Conservation (phyloP, 1,140 invertebrate species). For the Papilio dardanus region DNA sequence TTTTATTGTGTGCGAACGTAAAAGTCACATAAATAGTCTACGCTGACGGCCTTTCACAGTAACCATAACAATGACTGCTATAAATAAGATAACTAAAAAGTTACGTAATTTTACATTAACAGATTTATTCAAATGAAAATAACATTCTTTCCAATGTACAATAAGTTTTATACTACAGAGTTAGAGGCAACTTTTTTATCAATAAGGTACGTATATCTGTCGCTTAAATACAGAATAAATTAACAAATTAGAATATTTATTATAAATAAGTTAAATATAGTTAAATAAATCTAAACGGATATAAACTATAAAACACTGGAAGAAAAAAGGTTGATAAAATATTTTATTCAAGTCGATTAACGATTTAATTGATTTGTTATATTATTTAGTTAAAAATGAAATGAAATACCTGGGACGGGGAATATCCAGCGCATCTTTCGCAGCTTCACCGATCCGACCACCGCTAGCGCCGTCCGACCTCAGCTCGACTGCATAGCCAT, state of each 20-base stretch:
- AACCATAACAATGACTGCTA: background rate
- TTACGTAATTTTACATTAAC: slow-evolving; percentile 10
- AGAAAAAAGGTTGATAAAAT: too few species aligned
- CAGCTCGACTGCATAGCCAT: slow-evolving; percentile 50
- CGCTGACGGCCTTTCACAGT: background rate
- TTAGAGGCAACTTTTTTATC: too few species aligned
- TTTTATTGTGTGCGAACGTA: slow-evolving; percentile 13
- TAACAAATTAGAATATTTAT: too few species aligned
- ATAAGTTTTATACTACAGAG: too few species aligned
- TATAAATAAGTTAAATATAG: too few species aligned
- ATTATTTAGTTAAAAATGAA: background rate
- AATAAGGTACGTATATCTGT: too few species aligned
- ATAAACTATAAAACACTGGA: too few species aligned
- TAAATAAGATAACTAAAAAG: background rate
- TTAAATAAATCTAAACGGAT: too few species aligned
- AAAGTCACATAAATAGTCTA: slow-evolving; percentile 14
- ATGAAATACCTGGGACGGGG: slow-evolving; percentile 69
- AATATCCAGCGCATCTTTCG: slow-evolving; percentile 78
- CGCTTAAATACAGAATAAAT: too few species aligned
- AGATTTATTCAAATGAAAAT: too few species aligned
- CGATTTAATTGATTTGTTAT: background rate
- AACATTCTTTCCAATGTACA: too few species aligned
- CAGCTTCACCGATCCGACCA: slow-evolving; percentile 42
- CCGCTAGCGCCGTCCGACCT: slow-evolving; percentile 39
- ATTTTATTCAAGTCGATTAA: too few species aligned